Percentiles rank a stretch among this genome's conserved stretches.
These are phyloP conservation scores for Chondrilla cf. caribensis DNA, from an alignment of 37 sponge, comb jelly and placozoan species.

Conservation along the genomic window DNA sequence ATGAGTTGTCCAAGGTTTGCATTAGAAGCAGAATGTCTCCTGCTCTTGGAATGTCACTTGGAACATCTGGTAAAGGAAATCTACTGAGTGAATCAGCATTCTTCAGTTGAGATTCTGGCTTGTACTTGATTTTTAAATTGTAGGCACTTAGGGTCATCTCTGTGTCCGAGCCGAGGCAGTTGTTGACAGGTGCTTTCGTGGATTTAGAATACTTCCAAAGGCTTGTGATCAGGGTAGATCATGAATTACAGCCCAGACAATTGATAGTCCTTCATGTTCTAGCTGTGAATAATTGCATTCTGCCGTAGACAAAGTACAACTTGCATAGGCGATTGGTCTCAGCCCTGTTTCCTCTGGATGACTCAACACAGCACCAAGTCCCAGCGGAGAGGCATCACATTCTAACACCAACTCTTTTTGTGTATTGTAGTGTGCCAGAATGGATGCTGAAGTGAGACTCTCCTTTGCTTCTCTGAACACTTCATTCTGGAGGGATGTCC, in stretches of 20 bases:
- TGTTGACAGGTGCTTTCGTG: background rate
- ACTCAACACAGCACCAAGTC: background rate
- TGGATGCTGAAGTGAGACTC: background rate
- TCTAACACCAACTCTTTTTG: background rate
- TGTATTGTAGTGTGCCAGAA: background rate
- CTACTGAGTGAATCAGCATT: conserved; percentile 47
- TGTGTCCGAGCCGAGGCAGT: too few species aligned
- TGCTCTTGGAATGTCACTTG: background rate
- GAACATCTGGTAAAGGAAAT: conserved; percentile 12
- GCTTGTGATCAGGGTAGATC: background rate
- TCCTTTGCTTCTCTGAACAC: background rate
- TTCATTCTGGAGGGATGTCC: background rate
- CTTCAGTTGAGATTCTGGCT: conserved; percentile 6
- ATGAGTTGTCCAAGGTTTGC: background rate
- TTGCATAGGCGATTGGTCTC: background rate
- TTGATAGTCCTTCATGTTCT: background rate
- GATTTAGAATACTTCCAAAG: background rate
- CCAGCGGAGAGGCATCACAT: background rate
- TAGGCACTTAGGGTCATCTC: conserved; percentile 27
- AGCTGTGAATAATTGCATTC: background rate
- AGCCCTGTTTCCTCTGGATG: background rate
- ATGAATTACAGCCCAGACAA: background rate
- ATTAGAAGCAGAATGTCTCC: background rate
- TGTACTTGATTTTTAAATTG: conserved; percentile 30
- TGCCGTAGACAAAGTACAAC: background rate